Evolutionary conservation across 2,797 vertebrate species (phyloP), one percentile per base, ranked within the genome.

Genomic region (Onychomys leucogaster): DNA sequence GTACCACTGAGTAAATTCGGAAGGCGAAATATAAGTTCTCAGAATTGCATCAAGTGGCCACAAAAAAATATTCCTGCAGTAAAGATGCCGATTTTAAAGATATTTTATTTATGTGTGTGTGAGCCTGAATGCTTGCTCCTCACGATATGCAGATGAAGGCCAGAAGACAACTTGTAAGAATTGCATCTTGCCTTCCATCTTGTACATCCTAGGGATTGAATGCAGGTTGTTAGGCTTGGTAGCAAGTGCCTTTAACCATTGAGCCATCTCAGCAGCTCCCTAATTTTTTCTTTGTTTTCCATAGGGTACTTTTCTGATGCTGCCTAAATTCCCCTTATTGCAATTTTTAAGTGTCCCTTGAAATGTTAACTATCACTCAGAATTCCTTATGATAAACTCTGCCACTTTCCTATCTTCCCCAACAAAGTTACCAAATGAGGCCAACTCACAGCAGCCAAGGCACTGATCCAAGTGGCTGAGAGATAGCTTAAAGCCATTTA

Each of bases 321-420:
- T 71, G 16, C 82, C 34, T 84, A 86, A 83, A 29, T 49, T 73
- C 37, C 49, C 27, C 77, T 93, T 43, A n/a, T 49, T 80, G 76
- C 67, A 93, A 83, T 78, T 29, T 86, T 65, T 71, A 92, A 73
- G 49, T 89, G n/a, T 89, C 82, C 63, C 88, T 87, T 46, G 1
- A 91, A 92, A 43, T 84, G 89, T 85, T 61, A 96, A 69, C 46
- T 88, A 65, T 65, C 75, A 91, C 46, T 94, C 69, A 41, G 52
- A 89, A 57, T 96, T 90, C 94, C 91, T 76, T 80, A 65, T 34
- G 19, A 80, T 90, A 80, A 97, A 86, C 78, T 95, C 83, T 65
- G 82, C 6, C n/a, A 52, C 21, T 27, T 65, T 21, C 52, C 17
- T 55, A 11, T 57, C 59, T n/a, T 67, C 32, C 76, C 27, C 27